Base-by-base conservation (phyloP, 2,888 invertebrate genomes). In the Phyllotreta cruciferae region DNA sequence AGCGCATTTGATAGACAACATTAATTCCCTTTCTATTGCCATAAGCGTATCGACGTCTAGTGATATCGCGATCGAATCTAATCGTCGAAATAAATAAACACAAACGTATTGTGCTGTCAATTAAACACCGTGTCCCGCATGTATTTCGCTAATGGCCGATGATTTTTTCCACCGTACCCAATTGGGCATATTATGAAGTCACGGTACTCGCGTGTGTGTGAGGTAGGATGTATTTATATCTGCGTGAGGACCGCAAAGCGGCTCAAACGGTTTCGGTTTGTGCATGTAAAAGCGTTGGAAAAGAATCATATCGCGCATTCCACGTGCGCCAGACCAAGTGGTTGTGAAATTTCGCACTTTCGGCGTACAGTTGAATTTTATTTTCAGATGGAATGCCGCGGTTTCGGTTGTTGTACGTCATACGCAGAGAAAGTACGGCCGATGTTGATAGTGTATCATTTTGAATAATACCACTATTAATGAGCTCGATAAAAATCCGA, bases 201-300 rank as follows among this genome's bases (percentile, higher is more conserved):
- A 57, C 57, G 56, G 49, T 55, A 49, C 49, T 50, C 63, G 56
- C 60, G 64, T 24, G 24, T 24, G 24, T 24, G 67, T 66, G 63
- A 67, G 71, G 71, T 70, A 68, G 71, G 64, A 66, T 69, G 24
- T 24, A 71, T 71, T 69, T 70, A 68, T 69, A 69, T 66, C 57
- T 63, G 64, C 60, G 63, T 65, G 64, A 63, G 63, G 62, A 64
- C 56, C 66, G 67, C 66, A 63, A 67, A 68, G 66, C 66, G 49
- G 62, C 56, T 67, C 50, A 50, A 42, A 14, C 42, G 50, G 60
- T 58, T 63, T 67, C 65, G 56, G 64, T 68, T 68, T 65, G 24
- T 24, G 24, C 24, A 24, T 24, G 24, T 4, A 24, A 24, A 24
- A 24, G 24, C 24, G 24, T 4, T 24, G 4, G n/a, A 24, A 24